A percentile compares a stretch with the other conserved stretches of the same genome.
Evolutionary conservation across 2,113 vertebrate genomes (phyloP).

Genomic region (Pavo muticus): DNA sequence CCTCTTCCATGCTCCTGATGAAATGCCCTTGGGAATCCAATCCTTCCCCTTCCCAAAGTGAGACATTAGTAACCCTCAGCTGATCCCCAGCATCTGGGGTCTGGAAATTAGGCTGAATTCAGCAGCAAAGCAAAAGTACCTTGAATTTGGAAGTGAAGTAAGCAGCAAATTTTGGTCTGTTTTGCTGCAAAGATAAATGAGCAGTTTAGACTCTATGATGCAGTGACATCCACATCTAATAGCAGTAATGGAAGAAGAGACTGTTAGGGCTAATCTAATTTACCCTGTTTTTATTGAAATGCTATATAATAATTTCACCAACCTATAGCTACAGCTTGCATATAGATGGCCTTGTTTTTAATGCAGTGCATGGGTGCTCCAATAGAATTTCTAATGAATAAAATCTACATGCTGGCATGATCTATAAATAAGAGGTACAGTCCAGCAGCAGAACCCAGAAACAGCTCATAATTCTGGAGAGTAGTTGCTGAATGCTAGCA

Average conservation of each 20-base stretch:
- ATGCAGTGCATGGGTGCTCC: neutral
- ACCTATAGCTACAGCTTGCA: neutral
- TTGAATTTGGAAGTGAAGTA: neutral
- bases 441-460: constrained; percentile 11
- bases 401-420: constrained; percentile 1
- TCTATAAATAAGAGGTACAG: constrained; percentile 32
- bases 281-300: constrained; percentile 35
- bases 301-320: neutral
- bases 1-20: accelerated
- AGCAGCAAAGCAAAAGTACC: neutral
- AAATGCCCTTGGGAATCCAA: neutral
- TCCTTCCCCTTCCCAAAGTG: accelerated
- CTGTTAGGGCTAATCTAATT: constrained; percentile 27
- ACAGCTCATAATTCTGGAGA: constrained; percentile 31
- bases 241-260: neutral
- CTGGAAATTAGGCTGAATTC: neutral
- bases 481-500: constrained; percentile 20
- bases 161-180: neutral
- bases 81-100: accelerated
- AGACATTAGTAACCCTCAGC: neutral
- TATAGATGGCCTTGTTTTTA: constrained; percentile 19
- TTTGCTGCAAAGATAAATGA: neutral
- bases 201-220: neutral
- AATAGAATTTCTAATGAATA: constrained; percentile 4
- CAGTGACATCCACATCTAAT: neutral